phyloP scores from a whole-genome alignment of 2,888 invertebrate species.

The Rhamphomyia laevipes region DNA sequence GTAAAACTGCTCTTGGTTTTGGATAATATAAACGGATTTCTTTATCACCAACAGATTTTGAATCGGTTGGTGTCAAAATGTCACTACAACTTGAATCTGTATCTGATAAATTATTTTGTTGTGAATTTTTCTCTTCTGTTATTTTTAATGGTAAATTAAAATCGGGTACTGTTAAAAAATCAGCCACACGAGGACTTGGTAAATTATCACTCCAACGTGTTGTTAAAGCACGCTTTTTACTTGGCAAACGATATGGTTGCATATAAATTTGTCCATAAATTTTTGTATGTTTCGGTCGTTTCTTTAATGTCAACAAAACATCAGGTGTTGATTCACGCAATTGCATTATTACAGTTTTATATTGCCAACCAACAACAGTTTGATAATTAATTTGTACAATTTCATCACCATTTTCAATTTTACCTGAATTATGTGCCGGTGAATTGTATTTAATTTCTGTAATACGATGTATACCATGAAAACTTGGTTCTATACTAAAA shows the following conservation, averaged over 20 bases:
- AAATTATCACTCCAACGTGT: conserved; percentile 58
- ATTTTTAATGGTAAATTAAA: conserved; percentile 45
- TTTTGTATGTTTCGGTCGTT: conserved; percentile 69
- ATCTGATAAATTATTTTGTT: conserved; percentile 22
- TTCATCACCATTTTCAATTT: conserved; percentile 92
- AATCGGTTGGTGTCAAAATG: conserved; percentile 41
- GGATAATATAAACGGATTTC: conserved; percentile 54
- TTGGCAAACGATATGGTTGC: conserved; percentile 59
- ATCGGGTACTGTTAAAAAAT: conserved; percentile 40
- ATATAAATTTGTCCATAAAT: conserved; percentile 57
- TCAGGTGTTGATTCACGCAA: conserved; percentile 70
- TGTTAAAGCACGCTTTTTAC: conserved; percentile 53
- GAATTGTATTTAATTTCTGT: conserved; percentile 84
- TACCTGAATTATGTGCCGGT: conserved; percentile 82
- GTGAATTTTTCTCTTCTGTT: conserved; percentile 24
- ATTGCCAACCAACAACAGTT: conserved; percentile 70
- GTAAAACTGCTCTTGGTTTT: conserved; percentile 61
- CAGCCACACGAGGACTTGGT: conserved; percentile 52
- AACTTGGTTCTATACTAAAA: conserved; percentile 77
- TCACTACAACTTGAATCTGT: conserved; percentile 45
- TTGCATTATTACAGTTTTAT: conserved; percentile 60
- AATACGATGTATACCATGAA: conserved; percentile 67
- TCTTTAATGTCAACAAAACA: conserved; percentile 68
- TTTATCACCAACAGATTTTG: conserved; percentile 29
- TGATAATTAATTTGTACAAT: conserved; percentile 78